Conservation (phyloP, 2,797 vertebrate genomes). For the Triplophysa yarkandensis region DNA sequence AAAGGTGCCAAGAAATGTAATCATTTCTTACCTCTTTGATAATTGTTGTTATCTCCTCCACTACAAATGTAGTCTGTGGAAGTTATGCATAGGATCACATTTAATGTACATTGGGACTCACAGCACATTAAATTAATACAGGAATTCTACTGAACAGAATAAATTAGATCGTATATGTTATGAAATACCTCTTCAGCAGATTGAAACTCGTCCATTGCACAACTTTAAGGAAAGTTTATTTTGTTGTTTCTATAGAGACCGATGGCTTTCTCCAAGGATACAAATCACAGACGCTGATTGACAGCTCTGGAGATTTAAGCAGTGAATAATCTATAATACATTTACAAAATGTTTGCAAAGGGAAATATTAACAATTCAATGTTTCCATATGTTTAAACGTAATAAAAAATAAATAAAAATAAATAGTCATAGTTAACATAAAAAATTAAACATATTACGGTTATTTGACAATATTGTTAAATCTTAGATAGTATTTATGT, state of each 20-base stretch:
- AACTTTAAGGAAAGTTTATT: conserved; percentile 2
- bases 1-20: neutral
- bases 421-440: too few relatives aligned
- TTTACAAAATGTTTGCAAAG: neutral
- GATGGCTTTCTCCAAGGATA: conserved; percentile 2
- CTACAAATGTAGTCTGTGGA: conserved; percentile 56
- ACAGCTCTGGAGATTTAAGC: neutral
- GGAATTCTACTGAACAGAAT: too few relatives aligned
- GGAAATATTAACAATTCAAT: neutral
- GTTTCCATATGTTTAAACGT: neutral
- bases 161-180: neutral
- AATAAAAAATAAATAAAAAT: too few relatives aligned
- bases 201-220: conserved; percentile 21
- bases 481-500: neutral
- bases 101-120: neutral
- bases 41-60: conserved; percentile 57
- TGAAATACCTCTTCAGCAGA: conserved; percentile 22
- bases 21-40: conserved; percentile 59
- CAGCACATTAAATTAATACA: neutral
- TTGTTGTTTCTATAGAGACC: conserved; percentile 25
- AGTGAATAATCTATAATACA: neutral
- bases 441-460: too few relatives aligned
- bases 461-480: too few relatives aligned
- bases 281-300: conserved; percentile 2
- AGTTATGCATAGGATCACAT: neutral